Percentiles rank a stretch among this genome's conserved stretches.
phyloP scores from a whole-genome alignment of 2,888 invertebrate genomes.

The Noctua janthina region DNA sequence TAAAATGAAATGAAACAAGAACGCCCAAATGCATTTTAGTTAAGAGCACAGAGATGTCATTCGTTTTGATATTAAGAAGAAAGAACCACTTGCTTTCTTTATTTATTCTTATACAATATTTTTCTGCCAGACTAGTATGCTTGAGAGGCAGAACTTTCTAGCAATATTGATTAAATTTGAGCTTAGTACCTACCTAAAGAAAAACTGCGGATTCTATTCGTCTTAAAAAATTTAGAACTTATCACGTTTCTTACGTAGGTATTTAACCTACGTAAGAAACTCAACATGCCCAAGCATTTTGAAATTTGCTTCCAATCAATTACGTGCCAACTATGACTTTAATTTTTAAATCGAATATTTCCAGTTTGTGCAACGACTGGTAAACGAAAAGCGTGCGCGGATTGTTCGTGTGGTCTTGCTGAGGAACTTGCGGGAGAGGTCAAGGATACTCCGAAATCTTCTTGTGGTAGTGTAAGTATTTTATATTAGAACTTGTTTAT shows the following conservation, averaged over 20 bases:
- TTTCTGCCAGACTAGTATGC: neutral
- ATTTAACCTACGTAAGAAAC: too few relatives aligned
- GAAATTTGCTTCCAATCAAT: neutral
- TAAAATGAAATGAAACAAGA: slow-evolving; percentile 11
- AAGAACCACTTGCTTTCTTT: neutral
- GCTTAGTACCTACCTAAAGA: neutral
- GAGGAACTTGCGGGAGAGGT: slow-evolving; percentile 95
- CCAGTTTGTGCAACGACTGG: slow-evolving; percentile 96
- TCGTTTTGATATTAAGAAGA: neutral
- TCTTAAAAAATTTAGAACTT: neutral
- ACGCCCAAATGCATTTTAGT: neutral
- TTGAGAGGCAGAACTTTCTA: neutral
- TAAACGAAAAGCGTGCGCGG: slow-evolving; percentile 98
- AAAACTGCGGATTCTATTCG: neutral
- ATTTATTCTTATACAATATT: neutral
- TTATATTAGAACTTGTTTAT: neutral
- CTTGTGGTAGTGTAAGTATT: slow-evolving; percentile 98
- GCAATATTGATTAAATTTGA: neutral
- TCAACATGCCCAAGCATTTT: too few relatives aligned
- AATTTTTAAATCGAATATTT: slow-evolving; percentile 58
- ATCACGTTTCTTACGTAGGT: too few relatives aligned
- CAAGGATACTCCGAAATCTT: slow-evolving; percentile 93
- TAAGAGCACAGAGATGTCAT: slow-evolving; percentile 1
- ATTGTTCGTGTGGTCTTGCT: slow-evolving; percentile 99
- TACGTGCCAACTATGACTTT: neutral